Evolutionary conservation across 2,113 vertebrate species (phyloP).

Genomic region (Silurus asotus): DNA sequence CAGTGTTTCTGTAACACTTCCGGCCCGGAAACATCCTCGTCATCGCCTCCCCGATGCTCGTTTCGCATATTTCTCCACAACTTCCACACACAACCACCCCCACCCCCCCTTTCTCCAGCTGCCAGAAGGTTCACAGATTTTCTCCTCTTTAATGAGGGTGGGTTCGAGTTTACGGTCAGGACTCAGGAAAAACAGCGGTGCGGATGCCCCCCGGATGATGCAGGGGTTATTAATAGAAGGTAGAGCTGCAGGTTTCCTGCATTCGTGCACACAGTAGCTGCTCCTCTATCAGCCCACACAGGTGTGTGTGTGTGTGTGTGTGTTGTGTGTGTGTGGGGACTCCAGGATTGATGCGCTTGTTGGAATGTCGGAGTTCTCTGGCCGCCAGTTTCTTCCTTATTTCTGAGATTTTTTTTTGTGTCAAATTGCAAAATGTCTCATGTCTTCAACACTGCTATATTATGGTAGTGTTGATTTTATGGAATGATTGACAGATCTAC

Average conservation of each 20-base stretch:
- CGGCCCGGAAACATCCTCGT: not conserved
- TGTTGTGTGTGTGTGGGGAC: not conserved
- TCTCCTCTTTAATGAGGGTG: not conserved
- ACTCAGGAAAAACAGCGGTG: not conserved
- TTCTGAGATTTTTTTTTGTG: not conserved
- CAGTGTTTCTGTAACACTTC: not conserved
- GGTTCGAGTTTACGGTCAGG: not conserved
- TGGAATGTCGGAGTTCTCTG: not conserved
- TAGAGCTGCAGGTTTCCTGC: constrained; percentile 3
- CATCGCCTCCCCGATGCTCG: not conserved
- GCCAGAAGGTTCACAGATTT: not conserved
- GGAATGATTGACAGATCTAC: no score
- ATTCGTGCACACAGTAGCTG: not conserved
- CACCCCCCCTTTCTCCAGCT: not conserved
- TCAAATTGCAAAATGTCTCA: not conserved
- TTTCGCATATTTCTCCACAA: not conserved
- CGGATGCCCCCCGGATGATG: not conserved
- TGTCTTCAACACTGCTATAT: no score
- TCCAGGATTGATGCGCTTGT: not conserved
- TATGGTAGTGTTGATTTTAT: no score
- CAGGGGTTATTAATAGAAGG: constrained; percentile 14
- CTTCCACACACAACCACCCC: no score
- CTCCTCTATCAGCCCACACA: not conserved
- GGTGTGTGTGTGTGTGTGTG: not conserved
- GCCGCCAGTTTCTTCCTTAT: not conserved